Conservation (phyloP, 2,888 invertebrate genomes). For the Cyaniris semiargus region DNA sequence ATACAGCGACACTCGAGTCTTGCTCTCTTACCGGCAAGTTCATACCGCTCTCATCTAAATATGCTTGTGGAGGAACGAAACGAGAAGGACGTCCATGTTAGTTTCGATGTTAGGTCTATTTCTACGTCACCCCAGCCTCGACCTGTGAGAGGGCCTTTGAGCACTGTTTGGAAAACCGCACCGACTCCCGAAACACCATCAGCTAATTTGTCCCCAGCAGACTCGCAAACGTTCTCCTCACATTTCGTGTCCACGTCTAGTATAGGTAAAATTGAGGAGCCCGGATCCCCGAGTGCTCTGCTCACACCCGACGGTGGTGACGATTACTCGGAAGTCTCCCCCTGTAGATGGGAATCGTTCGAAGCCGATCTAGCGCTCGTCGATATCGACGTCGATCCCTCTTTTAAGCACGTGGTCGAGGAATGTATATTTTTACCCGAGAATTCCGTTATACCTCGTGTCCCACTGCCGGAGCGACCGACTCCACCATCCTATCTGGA, state of each 20-base stretch:
- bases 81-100: constrained; percentile 73
- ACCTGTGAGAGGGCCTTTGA: constrained; percentile 69
- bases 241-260: constrained; percentile 81
- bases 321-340: constrained; percentile 67
- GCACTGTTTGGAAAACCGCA: constrained; percentile 71
- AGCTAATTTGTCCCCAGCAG: constrained; percentile 82
- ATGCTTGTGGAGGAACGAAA: constrained; percentile 73
- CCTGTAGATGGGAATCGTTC: constrained; percentile 83
- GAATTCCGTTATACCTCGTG: constrained; percentile 77
- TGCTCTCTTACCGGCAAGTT: constrained; percentile 73
- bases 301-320: constrained; percentile 80
- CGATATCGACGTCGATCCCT: constrained; percentile 82
- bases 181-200: constrained; percentile 85
- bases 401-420: constrained; percentile 82
- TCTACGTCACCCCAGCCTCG: constrained; percentile 62
- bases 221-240: constrained; percentile 83
- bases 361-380: constrained; percentile 82
- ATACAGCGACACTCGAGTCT: constrained; percentile 73
- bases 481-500: constrained; percentile 79
- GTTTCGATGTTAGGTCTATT: constrained; percentile 67
- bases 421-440: constrained; percentile 82
- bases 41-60: constrained; percentile 73
- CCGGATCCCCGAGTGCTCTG: constrained; percentile 80
- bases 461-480: constrained; percentile 77
- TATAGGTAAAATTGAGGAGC: constrained; percentile 70